Evolutionary conservation across 1,140 invertebrate species (phyloP).

Genomic region (Bombyx mandarina): DNA sequence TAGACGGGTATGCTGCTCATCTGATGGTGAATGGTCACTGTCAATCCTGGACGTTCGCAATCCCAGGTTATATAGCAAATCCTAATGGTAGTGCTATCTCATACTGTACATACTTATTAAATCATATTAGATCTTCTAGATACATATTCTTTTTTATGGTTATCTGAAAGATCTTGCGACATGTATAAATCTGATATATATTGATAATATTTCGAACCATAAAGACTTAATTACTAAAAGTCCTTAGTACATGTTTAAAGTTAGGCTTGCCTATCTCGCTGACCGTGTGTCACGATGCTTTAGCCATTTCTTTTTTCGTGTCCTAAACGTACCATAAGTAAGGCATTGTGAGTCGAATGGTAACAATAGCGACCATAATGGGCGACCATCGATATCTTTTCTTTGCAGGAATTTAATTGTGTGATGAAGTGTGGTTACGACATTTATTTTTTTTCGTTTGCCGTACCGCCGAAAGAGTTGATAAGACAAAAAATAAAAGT

Average conservation of each 20-base stretch:
- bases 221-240: not conserved
- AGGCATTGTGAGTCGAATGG: conserved; percentile 56
- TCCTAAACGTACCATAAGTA: conserved; percentile 62
- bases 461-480: conserved; percentile 17
- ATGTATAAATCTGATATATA: too few relatives aligned
- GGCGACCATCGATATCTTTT: conserved; percentile 62
- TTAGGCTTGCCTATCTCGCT: conserved; percentile 7
- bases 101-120: too few relatives aligned
- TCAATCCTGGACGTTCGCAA: too few relatives aligned
- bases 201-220: too few relatives aligned
- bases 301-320: conserved; percentile 63
- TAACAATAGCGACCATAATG: conserved; percentile 65
- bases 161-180: too few relatives aligned
- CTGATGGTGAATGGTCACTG: too few relatives aligned
- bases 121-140: too few relatives aligned
- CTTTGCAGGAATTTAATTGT: conserved; percentile 63
- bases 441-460: conserved; percentile 31
- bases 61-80: too few relatives aligned
- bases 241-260: not conserved
- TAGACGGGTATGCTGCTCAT: too few relatives aligned
- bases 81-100: too few relatives aligned
- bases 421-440: conserved; percentile 66
- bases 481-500: too few relatives aligned
- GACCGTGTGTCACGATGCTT: conserved; percentile 30
- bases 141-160: too few relatives aligned